Percentiles rank a stretch among this genome's conserved stretches.
These are phyloP conservation scores for Polylopha cassiicola DNA, from an alignment of 2,888 invertebrate genomes.

Conservation along the genomic window DNA sequence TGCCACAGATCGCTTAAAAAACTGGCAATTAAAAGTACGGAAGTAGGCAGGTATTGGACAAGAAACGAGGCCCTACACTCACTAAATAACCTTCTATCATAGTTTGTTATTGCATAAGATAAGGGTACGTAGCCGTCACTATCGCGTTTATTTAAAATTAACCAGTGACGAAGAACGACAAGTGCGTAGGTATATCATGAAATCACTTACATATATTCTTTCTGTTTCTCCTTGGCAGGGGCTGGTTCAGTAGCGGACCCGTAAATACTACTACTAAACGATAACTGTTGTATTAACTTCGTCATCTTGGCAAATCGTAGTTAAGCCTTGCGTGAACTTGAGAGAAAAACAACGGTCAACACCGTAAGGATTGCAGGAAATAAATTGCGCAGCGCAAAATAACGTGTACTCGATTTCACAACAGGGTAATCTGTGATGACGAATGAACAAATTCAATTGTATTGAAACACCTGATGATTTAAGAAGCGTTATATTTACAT, in stretches of 20 bases:
- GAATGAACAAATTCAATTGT: conserved; percentile 27
- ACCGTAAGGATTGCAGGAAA: conserved; percentile 45
- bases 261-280: conserved; percentile 75
- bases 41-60: too few relatives aligned
- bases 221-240: conserved; percentile 45
- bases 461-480: conserved; percentile 25
- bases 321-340: conserved; percentile 66
- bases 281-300: conserved; percentile 74
- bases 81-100: too few relatives aligned
- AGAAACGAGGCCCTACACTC: too few relatives aligned
- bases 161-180: too few relatives aligned
- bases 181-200: conserved; percentile 6
- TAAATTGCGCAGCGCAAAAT: conserved; percentile 52
- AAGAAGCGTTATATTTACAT: conserved; percentile 29
- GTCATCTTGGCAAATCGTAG: conserved; percentile 71
- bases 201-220: conserved; percentile 47
- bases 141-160: background rate
- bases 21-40: too few relatives aligned
- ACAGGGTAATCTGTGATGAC: conserved; percentile 32
- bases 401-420: conserved; percentile 38
- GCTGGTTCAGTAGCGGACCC: conserved; percentile 49
- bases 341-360: conserved; percentile 56
- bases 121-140: background rate
- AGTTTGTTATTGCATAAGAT: conserved; percentile 13
- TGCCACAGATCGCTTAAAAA: too few relatives aligned